Percentiles rank a stretch among this genome's conserved stretches.
These are phyloP conservation scores for Congeria kusceri DNA, from an alignment of 2,888 invertebrate genomes.

Conservation along the genomic window DNA sequence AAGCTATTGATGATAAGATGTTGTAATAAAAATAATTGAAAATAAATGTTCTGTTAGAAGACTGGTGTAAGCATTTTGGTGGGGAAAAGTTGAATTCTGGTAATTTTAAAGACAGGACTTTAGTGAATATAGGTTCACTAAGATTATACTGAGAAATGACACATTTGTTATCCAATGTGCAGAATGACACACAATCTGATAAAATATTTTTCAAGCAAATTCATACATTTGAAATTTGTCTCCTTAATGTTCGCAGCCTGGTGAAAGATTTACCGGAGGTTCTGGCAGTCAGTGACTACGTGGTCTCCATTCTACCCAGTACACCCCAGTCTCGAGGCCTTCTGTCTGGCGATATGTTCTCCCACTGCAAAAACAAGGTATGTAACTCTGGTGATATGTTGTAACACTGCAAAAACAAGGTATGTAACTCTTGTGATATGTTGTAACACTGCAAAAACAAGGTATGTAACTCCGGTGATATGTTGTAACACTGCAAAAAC, in stretches of 20 bases:
- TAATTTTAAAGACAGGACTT: no score
- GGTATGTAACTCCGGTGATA: conserved; percentile 56
- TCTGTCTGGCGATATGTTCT: conserved; percentile 86
- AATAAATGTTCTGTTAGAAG: no score
- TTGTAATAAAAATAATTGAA: no score
- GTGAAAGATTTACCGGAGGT: conserved; percentile 80
- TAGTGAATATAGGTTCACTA: no score
- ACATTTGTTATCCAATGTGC: no score
- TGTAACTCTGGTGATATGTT: conserved; percentile 8
- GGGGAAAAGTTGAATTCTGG: no score
- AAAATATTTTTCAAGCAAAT: no score
- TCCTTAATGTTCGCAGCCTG: conserved; percentile 36
- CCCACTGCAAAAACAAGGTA: conserved; percentile 86
- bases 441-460: conserved; percentile 86
- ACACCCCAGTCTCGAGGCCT: conserved; percentile 87
- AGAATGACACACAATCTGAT: no score
- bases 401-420: conserved; percentile 67
- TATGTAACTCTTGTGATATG: conserved; percentile 84
- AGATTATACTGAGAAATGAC: no score
- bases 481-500: no score
- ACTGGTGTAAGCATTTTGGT: no score
- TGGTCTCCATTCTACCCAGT: conserved; percentile 87
- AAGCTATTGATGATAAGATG: background rate
- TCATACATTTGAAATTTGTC: no score
- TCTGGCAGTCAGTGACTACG: conserved; percentile 86